Conservation (phyloP, 2,888 invertebrate genomes). For the Plagodis dolabraria region DNA sequence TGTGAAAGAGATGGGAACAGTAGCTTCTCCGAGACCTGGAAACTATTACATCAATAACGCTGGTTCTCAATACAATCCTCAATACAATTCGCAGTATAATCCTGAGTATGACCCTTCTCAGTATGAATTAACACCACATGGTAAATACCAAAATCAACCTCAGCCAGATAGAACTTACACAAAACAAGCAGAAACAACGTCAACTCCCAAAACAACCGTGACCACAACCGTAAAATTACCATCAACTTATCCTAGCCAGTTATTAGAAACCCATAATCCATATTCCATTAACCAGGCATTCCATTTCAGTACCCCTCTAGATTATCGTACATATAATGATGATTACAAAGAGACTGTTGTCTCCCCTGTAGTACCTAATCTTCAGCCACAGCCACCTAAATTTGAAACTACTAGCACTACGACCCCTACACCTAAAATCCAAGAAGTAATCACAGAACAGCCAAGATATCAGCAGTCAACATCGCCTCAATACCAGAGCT, state of each 20-base stretch:
- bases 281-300: slow-evolving; percentile 81
- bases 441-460: slow-evolving; percentile 57
- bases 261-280: slow-evolving; percentile 78
- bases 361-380: slow-evolving; percentile 48
- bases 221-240: slow-evolving; percentile 64
- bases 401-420: slow-evolving; percentile 44
- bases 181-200: slow-evolving; percentile 57
- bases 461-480: slow-evolving; percentile 57
- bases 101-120: slow-evolving; percentile 53
- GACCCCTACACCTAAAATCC: slow-evolving; percentile 45
- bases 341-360: slow-evolving; percentile 66
- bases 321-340: slow-evolving; percentile 73
- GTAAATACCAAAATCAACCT: slow-evolving; percentile 39
- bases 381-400: slow-evolving; percentile 45
- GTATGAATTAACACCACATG: slow-evolving; percentile 50
- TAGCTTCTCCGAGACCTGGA: slow-evolving; percentile 55
- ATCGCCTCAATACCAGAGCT: slow-evolving; percentile 67
- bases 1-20: slow-evolving; percentile 49
- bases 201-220: slow-evolving; percentile 49
- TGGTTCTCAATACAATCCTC: slow-evolving; percentile 58
- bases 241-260: slow-evolving; percentile 69
- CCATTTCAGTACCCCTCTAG: slow-evolving; percentile 77
- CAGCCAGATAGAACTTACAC: slow-evolving; percentile 50
- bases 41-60: slow-evolving; percentile 64
- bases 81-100: slow-evolving; percentile 57